Evolutionary conservation across 2,888 invertebrate species (phyloP), one percentile per base, ranked within the genome.

Genomic region (Mamestra brassicae): DNA sequence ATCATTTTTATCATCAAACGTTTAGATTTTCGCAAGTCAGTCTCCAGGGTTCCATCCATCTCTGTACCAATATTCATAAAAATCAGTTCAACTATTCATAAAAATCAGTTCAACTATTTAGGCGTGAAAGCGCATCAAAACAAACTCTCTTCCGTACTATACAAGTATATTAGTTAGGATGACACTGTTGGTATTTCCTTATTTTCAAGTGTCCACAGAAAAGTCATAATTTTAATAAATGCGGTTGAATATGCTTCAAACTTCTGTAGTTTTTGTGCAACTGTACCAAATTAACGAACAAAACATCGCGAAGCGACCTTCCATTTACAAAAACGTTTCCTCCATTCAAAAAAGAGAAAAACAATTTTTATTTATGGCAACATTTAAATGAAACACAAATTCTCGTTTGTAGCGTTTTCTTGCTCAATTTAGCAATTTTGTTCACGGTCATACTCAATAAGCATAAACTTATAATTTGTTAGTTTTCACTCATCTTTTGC

Each of bases 361-460:
- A 36, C 13, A 26, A n/a, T 47, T 47, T 45, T 55, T 45, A 13
- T 77, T 26, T 57, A 52, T 26, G 47, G 36, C 17, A 63, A 65
- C 17, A 66, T 26, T 7, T 4, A 62, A 64, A 55, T 55, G 5
- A 42, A 70, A 71, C 47, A 57, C 63, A 38, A 61, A 50, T 68
- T 63, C 74, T 60, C 26, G 15, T 64, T 68, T n/a, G 54, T 66
- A 15, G 4, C 54, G 67, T 72, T 78, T 78, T 65, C 63, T 73
- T 69, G 77, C 62, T 57, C 17, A 81, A 84, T 81, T 80, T 86
- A 80, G 74, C 76, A 75, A 81, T 76, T 73, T 55, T 71, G 73
- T 76, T 78, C 85, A 86, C 62, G 84, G 85, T 64, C 85, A 66
- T 61, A 74, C 26, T 57, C 55, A 54, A 58, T 60, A 58, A 55